Evolutionary conservation across 2,113 vertebrate species (phyloP).

Genomic region (Tor tambroides): DNA sequence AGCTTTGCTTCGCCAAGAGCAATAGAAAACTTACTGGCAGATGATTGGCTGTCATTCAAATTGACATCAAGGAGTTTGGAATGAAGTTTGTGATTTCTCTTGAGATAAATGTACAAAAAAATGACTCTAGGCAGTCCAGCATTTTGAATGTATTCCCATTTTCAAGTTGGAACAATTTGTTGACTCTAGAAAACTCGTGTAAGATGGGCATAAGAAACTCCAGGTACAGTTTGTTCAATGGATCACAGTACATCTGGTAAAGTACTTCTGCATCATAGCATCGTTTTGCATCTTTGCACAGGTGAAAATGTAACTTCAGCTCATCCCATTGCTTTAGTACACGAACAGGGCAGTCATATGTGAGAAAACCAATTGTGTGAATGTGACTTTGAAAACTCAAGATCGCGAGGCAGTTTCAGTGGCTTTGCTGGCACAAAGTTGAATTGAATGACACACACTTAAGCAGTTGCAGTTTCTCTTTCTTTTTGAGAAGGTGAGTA

Average conservation of each 20-base stretch:
- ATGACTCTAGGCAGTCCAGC: conserved; percentile 18
- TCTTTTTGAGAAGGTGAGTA: conserved; percentile 12
- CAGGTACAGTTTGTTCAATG: conserved; percentile 30
- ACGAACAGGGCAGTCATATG: background rate
- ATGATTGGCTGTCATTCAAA: background rate
- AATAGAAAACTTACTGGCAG: background rate
- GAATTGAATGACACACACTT: background rate
- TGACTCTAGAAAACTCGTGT: conserved; percentile 12
- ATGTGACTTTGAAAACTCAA: background rate
- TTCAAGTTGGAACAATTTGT: conserved; percentile 16
- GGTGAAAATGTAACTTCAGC: background rate
- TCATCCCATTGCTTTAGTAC: too few relatives aligned
- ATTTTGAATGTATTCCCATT: background rate
- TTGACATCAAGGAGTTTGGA: conserved; percentile 10
- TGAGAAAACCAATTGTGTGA: background rate
- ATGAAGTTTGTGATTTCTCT: background rate
- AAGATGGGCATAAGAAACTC: conserved; percentile 25
- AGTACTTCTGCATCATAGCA: too few relatives aligned
- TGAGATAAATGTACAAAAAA: background rate
- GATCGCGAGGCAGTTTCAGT: background rate
- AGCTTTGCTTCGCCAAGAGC: conserved; percentile 2
- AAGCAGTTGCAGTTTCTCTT: background rate
- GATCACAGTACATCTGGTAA: conserved; percentile 30
- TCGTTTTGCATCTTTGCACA: conserved; percentile 42
- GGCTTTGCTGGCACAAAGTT: conserved; percentile 6